Conservation (phyloP, 2,888 invertebrate species). For the Lathronympha strigana region DNA sequence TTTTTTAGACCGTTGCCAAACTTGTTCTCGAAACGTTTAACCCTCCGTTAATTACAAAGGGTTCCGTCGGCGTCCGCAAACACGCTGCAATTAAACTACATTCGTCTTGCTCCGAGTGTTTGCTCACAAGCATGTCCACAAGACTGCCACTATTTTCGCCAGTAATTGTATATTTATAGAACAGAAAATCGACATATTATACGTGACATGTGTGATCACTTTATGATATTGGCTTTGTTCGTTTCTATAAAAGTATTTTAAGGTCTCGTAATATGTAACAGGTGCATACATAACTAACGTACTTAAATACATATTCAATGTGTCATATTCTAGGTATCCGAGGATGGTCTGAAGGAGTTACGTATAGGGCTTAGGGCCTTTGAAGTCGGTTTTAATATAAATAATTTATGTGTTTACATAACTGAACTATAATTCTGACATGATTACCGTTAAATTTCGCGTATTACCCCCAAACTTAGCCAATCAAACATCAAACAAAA, state of each 20-base stretch:
- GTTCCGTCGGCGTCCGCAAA: constrained; percentile 16
- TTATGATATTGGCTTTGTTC: too few relatives aligned
- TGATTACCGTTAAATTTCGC: constrained; percentile 15
- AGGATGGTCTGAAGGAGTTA: not conserved
- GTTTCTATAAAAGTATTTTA: too few relatives aligned
- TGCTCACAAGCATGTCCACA: not conserved
- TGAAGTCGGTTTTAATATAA: not conserved
- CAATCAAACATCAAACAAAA: constrained; percentile 29
- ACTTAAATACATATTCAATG: too few relatives aligned
- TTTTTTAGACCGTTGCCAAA: not conserved
- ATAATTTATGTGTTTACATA: not conserved
- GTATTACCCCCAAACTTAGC: constrained; percentile 8
- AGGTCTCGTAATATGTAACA: too few relatives aligned
- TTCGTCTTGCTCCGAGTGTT: constrained; percentile 26
- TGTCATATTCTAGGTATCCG: not conserved
- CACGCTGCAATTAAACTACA: constrained; percentile 35
- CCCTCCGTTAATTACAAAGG: constrained; percentile 32
- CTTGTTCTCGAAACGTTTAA: constrained; percentile 7
- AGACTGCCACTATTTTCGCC: constrained; percentile 4
- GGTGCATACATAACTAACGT: too few relatives aligned
- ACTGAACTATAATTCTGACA: constrained; percentile 2
- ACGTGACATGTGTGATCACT: too few relatives aligned
- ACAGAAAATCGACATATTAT: not conserved
- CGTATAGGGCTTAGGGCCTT: not conserved
- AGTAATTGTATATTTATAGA: not conserved